Conservation (phyloP, 1,140 invertebrate genomes). For the Tetragnatha versicolor region DNA sequence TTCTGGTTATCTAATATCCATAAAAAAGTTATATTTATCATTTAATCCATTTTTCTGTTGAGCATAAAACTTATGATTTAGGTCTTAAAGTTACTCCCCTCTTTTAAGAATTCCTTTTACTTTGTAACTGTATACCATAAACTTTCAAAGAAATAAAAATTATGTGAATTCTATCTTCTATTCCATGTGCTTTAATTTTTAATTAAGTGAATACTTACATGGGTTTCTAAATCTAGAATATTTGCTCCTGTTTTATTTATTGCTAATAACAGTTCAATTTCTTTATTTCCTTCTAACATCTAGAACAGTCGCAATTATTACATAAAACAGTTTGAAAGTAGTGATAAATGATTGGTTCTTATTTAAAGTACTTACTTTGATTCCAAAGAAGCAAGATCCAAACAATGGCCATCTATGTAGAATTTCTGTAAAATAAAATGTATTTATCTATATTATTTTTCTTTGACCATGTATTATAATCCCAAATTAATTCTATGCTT, state of each 20-base stretch:
- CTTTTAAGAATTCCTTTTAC: too few species aligned
- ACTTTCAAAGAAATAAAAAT: too few species aligned
- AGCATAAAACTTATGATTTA: too few species aligned
- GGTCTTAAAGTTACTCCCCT: too few species aligned
- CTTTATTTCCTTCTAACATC: conserved; percentile 26
- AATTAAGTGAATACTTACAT: conserved; percentile 30
- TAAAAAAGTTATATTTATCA: too few species aligned
- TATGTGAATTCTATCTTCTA: too few species aligned
- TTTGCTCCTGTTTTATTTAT: conserved; percentile 49
- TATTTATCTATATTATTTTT: too few species aligned
- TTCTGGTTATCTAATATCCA: too few species aligned
- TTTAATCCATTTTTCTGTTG: too few species aligned
- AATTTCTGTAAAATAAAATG: conserved; percentile 38
- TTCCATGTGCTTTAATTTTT: not conserved
- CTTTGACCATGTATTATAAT: too few species aligned
- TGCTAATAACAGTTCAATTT: conserved; percentile 35
- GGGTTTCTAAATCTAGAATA: conserved; percentile 32
- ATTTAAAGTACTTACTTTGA: conserved; percentile 13
- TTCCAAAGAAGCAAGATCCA: conserved; percentile 51
- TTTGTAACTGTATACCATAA: too few species aligned
- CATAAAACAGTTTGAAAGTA: not conserved
- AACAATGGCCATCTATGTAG: conserved; percentile 43
- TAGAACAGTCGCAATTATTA: not conserved
- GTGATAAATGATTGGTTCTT: not conserved
- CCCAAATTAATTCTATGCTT: not conserved